Conservation (phyloP, 2,797 vertebrate species). For the Clarias pachynema region DNA sequence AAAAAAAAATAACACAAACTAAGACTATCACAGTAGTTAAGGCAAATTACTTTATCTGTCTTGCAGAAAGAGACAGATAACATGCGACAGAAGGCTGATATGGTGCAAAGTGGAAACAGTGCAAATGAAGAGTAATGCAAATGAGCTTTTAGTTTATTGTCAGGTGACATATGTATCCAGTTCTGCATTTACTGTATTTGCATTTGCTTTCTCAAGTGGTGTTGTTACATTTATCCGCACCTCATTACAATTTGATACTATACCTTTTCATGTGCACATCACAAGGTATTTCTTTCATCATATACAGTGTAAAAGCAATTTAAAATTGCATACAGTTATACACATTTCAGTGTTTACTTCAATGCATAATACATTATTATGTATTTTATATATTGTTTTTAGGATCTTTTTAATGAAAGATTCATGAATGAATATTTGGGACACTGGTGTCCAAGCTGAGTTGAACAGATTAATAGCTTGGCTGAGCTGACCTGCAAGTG, state of each 20-base stretch:
- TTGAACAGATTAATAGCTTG: conserved; percentile 32
- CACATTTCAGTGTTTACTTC: background rate
- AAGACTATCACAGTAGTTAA: too few species aligned
- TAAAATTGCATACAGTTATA: background rate
- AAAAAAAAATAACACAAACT: too few species aligned
- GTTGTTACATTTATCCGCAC: background rate
- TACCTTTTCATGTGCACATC: background rate
- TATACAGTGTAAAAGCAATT: background rate
- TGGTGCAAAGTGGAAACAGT: too few species aligned
- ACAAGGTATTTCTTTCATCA: background rate
- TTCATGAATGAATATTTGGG: conserved; percentile 14
- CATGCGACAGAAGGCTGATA: too few species aligned
- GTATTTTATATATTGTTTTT: conserved; percentile 4
- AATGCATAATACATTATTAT: background rate
- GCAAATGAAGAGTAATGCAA: too few species aligned
- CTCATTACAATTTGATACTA: background rate
- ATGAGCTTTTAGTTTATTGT: too few species aligned
- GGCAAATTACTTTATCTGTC: too few species aligned
- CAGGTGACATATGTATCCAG: too few species aligned
- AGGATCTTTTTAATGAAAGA: conserved; percentile 24
- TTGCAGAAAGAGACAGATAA: too few species aligned
- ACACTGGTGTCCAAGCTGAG: conserved; percentile 11
- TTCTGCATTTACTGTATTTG: background rate
- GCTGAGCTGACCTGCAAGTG: conserved; percentile 40
- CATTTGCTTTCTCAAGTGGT: background rate